Evolutionary conservation across 2,113 vertebrate genomes (phyloP), one percentile per base, ranked within the genome.

Genomic region (Zingel zingel): DNA sequence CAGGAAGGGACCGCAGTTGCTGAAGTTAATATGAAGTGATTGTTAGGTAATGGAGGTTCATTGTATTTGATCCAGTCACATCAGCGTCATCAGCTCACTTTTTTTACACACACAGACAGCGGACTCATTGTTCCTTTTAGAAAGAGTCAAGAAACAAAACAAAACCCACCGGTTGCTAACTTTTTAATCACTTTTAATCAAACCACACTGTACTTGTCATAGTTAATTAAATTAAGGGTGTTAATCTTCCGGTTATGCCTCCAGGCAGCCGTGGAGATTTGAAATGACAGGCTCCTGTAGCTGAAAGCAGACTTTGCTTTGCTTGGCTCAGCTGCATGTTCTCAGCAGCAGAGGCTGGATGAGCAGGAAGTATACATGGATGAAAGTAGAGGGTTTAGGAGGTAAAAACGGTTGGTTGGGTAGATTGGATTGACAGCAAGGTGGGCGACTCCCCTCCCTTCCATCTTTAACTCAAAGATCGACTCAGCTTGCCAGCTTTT

Each of bases 171-270:
- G 2, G 50, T 33, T 33, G 33, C 53, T 75, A 51, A 36, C 51
- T 56, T 83, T 59, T 66, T 30, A 18, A 21, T 47, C 21, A 63
- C 30, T 58, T 74, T 65, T 13, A 14, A 70, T 77, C 53, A 67
- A 63, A 63, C n/a, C 21, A 10, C 9, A 4, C 62, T 50, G n/a
- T 23, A 6, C 70, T 10, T 54, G 54, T 68, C 69, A 68, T 3
- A 36, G 67, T 54, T 69, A 14, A 71, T 61, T 84, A 25, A 71
- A 79, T 82, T 79, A 71, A 74, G 76, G 39, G 74, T 71, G 30
- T 27, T 48, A 25, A 50, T 79, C 25, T 61, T 48, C 30, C 66
- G 16, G 43, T 74, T 25, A 1, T 16, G 54, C 59, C 78, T 79
- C 14, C 58, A 66, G 86, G 77, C 71, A 65, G 50, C 61, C 43